Evolutionary conservation across 2,888 invertebrate genomes (phyloP).

Genomic region (Dasysyrphus albostriatus): DNA sequence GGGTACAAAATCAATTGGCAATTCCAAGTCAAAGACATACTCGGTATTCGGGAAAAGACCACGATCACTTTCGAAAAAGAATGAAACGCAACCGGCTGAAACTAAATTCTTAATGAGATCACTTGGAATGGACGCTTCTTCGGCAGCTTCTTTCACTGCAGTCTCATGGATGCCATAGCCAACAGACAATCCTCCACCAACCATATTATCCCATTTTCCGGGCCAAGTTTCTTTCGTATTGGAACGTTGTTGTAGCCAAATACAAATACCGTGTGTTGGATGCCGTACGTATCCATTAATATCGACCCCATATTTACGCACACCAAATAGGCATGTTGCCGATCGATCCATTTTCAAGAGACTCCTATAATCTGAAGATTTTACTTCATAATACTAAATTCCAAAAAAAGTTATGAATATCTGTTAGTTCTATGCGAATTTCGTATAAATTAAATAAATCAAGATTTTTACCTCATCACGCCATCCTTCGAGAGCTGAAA

Average conservation of each 20-base stretch:
- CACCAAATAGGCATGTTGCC: constrained; percentile 96
- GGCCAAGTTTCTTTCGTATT: constrained; percentile 98
- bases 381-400: constrained; percentile 93
- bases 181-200: constrained; percentile 95
- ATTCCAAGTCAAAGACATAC: constrained; percentile 95
- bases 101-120: constrained; percentile 87
- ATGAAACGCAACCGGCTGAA: constrained; percentile 84
- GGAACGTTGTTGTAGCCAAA: constrained; percentile 96
- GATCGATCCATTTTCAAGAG: constrained; percentile 94
- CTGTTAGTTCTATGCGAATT: neutral
- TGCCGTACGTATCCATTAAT: constrained; percentile 96
- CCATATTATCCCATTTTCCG: constrained; percentile 97
- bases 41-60: constrained; percentile 97
- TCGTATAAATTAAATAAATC: too few species aligned
- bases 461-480: constrained; percentile 98
- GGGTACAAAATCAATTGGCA: constrained; percentile 95
- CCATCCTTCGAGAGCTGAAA: constrained; percentile 95
- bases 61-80: constrained; percentile 96
- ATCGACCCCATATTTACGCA: constrained; percentile 96
- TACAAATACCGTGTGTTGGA: constrained; percentile 92
- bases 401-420: neutral
- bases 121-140: constrained; percentile 95
- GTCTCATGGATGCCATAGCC: constrained; percentile 95
- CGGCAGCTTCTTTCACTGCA: constrained; percentile 95
- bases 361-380: constrained; percentile 86